Percentiles rank a stretch among this genome's conserved stretches.
Evolutionary conservation across 2,113 vertebrate species (phyloP).

Genomic region (Eretmochelys imbricata): DNA sequence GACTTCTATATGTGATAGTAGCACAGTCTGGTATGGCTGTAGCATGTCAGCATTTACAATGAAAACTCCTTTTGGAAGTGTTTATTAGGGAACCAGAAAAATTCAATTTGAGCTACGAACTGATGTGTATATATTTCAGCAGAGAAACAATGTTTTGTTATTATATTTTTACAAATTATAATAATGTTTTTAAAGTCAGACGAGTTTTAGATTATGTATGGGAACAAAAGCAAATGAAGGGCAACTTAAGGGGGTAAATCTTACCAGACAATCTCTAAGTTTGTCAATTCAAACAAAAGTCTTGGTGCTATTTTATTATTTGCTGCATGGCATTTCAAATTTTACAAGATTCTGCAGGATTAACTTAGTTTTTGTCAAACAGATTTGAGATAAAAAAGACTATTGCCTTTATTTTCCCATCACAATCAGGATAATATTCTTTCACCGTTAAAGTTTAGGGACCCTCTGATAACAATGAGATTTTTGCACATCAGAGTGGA

Average conservation of each 20-base stretch:
- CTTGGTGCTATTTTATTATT: not conserved
- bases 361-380: too few relatives aligned
- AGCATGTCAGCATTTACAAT: not conserved
- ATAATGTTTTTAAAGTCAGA: not conserved
- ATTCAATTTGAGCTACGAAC: not conserved
- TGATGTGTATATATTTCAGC: not conserved
- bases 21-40: not conserved
- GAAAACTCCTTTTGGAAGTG: too few relatives aligned
- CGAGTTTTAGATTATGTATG: too few relatives aligned
- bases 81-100: not conserved
- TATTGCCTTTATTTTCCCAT: too few relatives aligned
- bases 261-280: not conserved
- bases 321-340: not conserved
- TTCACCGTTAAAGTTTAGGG: too few relatives aligned
- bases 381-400: too few relatives aligned
- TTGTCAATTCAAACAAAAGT: not conserved
- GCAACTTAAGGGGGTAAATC: not conserved
- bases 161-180: not conserved
- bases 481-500: too few relatives aligned
- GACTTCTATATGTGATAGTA: not conserved
- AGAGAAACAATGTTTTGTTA: not conserved
- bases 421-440: too few relatives aligned
- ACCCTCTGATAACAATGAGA: too few relatives aligned
- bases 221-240: not conserved
- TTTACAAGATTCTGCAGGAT: not conserved